A percentile compares a stretch with the other conserved stretches of the same genome.
These are phyloP conservation scores for Drosophila sordidapex DNA, from an alignment of 2,888 invertebrate species.

Conservation along the genomic window DNA sequence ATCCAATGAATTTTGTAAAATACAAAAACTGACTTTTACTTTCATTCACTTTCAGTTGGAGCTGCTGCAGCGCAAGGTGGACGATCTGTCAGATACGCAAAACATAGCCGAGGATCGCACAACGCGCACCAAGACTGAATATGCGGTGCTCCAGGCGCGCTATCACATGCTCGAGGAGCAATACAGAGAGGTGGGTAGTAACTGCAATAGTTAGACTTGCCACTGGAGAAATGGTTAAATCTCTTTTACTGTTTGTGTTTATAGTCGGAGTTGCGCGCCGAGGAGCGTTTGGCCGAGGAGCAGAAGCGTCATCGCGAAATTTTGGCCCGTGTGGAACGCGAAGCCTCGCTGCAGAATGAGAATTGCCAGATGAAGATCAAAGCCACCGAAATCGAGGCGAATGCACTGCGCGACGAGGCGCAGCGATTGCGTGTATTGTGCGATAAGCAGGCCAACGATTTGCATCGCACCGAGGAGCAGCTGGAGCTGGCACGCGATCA, in stretches of 20 bases:
- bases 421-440: conserved; percentile 87
- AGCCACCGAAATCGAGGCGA: conserved; percentile 89
- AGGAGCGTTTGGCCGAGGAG: conserved; percentile 92
- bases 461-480: conserved; percentile 86
- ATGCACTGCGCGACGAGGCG: conserved; percentile 88
- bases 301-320: conserved; percentile 94
- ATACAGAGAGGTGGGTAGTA: conserved; percentile 87
- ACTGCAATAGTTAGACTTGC: neutral
- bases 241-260: conserved; percentile 20
- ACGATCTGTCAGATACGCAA: conserved; percentile 94
- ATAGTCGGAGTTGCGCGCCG: conserved; percentile 90
- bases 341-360: conserved; percentile 91
- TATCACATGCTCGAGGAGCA: conserved; percentile 96
- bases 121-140: conserved; percentile 95
- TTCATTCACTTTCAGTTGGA: conserved; percentile 89
- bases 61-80: conserved; percentile 96
- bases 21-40: neutral
- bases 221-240: neutral
- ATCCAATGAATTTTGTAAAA: neutral
- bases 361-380: conserved; percentile 90
- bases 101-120: conserved; percentile 95
- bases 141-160: conserved; percentile 95
- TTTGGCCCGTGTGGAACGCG: conserved; percentile 92
- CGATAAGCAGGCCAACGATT: conserved; percentile 88
- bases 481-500: conserved; percentile 87